phyloP scores from a whole-genome alignment of 2,797 vertebrate genomes.

The Diplodus sargus region DNA sequence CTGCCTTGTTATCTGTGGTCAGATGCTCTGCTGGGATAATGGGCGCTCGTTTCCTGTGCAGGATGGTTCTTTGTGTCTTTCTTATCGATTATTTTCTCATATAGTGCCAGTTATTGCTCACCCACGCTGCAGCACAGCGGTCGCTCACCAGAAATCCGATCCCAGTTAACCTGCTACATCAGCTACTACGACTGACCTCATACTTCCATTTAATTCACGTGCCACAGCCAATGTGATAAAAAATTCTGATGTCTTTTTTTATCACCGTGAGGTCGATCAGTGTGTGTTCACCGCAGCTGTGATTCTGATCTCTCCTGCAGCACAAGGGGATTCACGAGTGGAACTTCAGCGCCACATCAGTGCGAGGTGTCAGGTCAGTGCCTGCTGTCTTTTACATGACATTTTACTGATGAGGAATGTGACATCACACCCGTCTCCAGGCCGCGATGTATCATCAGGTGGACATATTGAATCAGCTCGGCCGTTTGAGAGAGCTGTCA shows the following conservation, averaged over 20 bases:
- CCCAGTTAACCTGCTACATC: background rate
- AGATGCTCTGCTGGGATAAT: slow-evolving; percentile 1
- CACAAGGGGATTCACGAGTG: slow-evolving; percentile 97
- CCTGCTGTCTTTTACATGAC: background rate
- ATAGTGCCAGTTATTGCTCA: background rate
- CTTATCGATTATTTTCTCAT: slow-evolving; percentile 29
- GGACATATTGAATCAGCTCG: background rate
- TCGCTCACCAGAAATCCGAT: slow-evolving; percentile 5
- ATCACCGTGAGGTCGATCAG: background rate
- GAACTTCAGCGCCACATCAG: slow-evolving; percentile 93
- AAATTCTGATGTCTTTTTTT: slow-evolving; percentile 12
- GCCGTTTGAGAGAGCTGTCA: background rate
- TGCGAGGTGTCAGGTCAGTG: slow-evolving; percentile 91
- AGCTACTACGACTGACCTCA: slow-evolving; percentile 6
- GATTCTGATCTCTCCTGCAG: slow-evolving; percentile 65
- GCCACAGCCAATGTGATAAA: background rate
- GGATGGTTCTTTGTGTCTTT: background rate
- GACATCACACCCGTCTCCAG: slow-evolving; percentile 20
- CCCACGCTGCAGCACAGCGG: background rate
- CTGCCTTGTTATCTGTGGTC: background rate
- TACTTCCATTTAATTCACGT: background rate
- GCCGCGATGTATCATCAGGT: background rate
- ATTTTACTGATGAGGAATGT: slow-evolving; percentile 14
- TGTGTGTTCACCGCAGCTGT: slow-evolving; percentile 1
- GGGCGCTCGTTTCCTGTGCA: slow-evolving; percentile 17